These are phyloP conservation scores for Lordiphosa andalusiaca DNA, from an alignment of 2,888 invertebrate genomes.

Conservation along the genomic window DNA sequence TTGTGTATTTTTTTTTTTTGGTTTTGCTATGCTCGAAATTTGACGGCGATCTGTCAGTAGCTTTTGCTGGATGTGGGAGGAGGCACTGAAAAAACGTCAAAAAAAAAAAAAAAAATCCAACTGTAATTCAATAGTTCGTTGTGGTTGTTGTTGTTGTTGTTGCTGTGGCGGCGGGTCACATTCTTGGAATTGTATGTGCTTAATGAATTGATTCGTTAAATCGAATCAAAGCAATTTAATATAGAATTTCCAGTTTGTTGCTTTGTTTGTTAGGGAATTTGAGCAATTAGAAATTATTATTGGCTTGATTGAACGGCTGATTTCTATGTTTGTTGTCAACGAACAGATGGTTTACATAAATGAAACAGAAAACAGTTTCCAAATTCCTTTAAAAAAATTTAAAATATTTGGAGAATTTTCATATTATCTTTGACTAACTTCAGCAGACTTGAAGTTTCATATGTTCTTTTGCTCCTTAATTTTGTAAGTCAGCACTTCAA, in stretches of 20 bases:
- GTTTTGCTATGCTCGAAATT: constrained; percentile 60
- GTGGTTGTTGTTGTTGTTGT: too few species aligned
- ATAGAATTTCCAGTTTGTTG: constrained; percentile 54
- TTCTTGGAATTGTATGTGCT: constrained; percentile 66
- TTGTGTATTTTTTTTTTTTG: constrained; percentile 6
- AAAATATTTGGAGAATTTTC: too few species aligned
- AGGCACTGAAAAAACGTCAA: constrained; percentile 2
- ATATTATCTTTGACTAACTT: too few species aligned
- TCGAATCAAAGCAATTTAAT: constrained; percentile 42
- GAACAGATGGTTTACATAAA: too few species aligned
- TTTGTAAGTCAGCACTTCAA: too few species aligned
- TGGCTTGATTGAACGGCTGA: constrained; percentile 44
- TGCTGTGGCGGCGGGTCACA: constrained; percentile 42
- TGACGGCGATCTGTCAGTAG: constrained; percentile 68
- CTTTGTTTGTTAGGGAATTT: constrained; percentile 53
- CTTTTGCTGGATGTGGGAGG: constrained; percentile 27
- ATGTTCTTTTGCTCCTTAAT: too few species aligned
- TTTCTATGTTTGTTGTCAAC: constrained; percentile 3
- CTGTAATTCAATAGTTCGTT: constrained; percentile 59
- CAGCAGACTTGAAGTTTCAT: too few species aligned
- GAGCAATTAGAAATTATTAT: constrained; percentile 73
- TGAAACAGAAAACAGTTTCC: too few species aligned
- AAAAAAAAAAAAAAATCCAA: constrained; percentile 5
- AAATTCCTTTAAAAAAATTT: too few species aligned
- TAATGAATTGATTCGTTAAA: constrained; percentile 67